These are phyloP conservation scores for Leptocoma aspasia DNA, from an alignment of 2,113 vertebrate genomes.

Conservation along the genomic window DNA sequence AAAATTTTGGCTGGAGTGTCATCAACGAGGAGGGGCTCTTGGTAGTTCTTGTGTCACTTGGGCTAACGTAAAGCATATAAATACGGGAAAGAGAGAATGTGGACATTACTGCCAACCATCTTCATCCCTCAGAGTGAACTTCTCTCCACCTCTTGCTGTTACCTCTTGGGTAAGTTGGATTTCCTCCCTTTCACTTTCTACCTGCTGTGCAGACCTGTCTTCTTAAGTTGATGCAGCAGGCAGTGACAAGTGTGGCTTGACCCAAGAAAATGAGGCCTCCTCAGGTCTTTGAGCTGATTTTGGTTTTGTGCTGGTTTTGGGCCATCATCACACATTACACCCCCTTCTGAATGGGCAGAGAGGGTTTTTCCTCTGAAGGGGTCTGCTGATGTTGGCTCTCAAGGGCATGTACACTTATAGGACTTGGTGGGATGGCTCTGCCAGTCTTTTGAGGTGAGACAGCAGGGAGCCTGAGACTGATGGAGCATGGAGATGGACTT, in stretches of 20 bases:
- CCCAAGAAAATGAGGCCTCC: not conserved
- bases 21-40: not conserved
- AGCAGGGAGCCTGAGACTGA: not conserved
- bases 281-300: not conserved
- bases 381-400: not conserved
- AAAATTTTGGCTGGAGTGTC: constrained; percentile 8
- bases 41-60: not conserved
- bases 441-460: not conserved
- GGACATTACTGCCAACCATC: not conserved
- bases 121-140: not conserved
- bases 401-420: fast-evolving
- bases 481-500: not conserved
- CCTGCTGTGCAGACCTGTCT: not conserved
- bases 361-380: not conserved
- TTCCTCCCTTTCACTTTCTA: not conserved
- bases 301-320: not conserved
- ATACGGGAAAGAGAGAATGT: not conserved
- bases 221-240: not conserved
- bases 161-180: constrained; percentile 45
- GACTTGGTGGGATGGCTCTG: not conserved
- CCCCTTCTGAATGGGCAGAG: not conserved
- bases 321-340: not conserved
- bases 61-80: constrained; percentile 14
- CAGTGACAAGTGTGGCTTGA: not conserved
- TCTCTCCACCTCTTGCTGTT: not conserved